Evolutionary conservation across 2,113 vertebrate species (phyloP).

Genomic region (Menidia beryllina): DNA sequence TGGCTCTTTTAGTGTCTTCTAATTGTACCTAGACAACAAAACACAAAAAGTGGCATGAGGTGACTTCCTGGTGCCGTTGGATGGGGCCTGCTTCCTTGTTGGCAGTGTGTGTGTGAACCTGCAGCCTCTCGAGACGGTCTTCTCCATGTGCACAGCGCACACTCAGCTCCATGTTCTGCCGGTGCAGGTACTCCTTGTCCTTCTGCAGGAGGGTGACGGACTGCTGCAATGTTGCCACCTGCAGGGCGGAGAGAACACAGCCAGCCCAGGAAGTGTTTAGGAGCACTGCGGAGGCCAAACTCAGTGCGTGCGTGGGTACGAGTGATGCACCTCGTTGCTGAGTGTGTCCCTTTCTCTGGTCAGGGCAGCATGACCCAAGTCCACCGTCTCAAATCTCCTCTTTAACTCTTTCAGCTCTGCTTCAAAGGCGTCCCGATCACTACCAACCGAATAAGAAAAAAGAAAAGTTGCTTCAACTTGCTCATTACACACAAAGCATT

Average conservation of each 20-base stretch:
- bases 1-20: constrained; percentile 92
- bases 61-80: not conserved
- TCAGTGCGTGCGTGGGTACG: not conserved
- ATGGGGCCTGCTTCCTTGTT: not conserved
- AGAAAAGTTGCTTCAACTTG: not conserved
- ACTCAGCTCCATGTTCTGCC: constrained; percentile 94
- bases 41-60: constrained; percentile 13
- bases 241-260: constrained; percentile 23
- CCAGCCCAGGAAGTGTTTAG: not conserved
- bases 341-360: constrained; percentile 88
- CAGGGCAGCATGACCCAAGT: constrained; percentile 83
- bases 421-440: constrained; percentile 91
- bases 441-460: constrained; percentile 51
- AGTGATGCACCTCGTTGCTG: constrained; percentile 88
- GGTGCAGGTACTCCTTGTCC: constrained; percentile 96
- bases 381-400: constrained; percentile 87
- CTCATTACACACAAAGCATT: not conserved
- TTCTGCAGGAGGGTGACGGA: constrained; percentile 92
- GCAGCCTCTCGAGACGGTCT: constrained; percentile 92
- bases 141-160: constrained; percentile 93
- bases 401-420: constrained; percentile 86
- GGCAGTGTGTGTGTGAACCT: constrained; percentile 47
- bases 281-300: not conserved
- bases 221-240: constrained; percentile 90
- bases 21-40: constrained; percentile 84